These are phyloP conservation scores for Sula dactylatra DNA, from an alignment of 2,113 vertebrate species.

Conservation along the genomic window DNA sequence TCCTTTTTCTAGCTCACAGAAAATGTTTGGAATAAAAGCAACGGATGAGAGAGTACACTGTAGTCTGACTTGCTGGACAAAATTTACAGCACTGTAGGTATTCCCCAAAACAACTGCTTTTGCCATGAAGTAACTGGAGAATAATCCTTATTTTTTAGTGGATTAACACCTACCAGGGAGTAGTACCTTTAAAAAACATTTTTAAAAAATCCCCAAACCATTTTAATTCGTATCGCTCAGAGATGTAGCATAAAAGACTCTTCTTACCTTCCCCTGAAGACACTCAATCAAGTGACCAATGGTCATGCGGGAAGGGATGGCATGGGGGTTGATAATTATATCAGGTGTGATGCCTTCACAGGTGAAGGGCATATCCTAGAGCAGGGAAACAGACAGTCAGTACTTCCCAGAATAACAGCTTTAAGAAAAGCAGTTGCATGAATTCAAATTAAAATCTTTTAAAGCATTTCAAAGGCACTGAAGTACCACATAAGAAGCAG, in stretches of 20 bases:
- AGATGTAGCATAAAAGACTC: neutral
- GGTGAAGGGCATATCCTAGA: constrained; percentile 97
- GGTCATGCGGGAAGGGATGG: constrained; percentile 98
- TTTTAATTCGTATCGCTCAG: neutral
- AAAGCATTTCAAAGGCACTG: neutral
- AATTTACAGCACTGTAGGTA: neutral
- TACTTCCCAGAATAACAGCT: neutral
- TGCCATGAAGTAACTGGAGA: neutral
- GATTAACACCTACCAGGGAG: neutral
- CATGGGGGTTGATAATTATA: constrained; percentile 98
- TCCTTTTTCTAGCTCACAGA: neutral
- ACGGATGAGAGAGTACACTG: neutral
- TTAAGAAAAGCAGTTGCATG: neutral
- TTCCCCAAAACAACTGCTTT: neutral
- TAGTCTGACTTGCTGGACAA: neutral
- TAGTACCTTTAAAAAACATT: too few relatives aligned
- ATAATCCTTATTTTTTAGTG: neutral
- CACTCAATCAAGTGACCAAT: constrained; percentile 99
- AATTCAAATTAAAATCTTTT: neutral
- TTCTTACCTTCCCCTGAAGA: constrained; percentile 95
- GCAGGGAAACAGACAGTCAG: neutral
- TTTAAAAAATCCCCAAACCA: neutral
- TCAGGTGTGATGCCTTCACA: constrained; percentile 98
- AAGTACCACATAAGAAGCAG: neutral
- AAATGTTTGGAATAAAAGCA: neutral